Conservation (phyloP, 2,797 vertebrate genomes). For the Philypnodon macrostomus region DNA sequence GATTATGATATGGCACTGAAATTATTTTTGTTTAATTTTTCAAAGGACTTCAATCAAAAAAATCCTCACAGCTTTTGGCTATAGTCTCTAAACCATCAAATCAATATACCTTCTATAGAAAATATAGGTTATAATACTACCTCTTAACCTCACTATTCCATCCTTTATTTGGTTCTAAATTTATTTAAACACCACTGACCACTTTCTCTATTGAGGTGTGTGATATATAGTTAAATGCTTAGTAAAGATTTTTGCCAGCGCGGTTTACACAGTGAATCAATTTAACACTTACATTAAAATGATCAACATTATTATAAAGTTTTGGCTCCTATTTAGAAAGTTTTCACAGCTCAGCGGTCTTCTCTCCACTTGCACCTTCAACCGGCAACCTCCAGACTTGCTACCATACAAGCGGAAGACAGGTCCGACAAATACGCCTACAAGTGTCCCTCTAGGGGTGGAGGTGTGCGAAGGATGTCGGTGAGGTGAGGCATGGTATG, state of each 20-base stretch:
- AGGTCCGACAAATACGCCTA: slow-evolving; percentile 44
- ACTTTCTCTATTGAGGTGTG: not conserved
- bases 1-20: slow-evolving; percentile 9
- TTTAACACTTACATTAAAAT: slow-evolving; percentile 6
- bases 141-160: not conserved
- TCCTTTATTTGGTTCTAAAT: slow-evolving; percentile 3
- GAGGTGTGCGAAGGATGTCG: slow-evolving; percentile 38
- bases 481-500: slow-evolving; percentile 51
- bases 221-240: slow-evolving; percentile 1
- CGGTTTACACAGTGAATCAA: too few relatives aligned
- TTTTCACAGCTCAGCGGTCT: slow-evolving; percentile 69
- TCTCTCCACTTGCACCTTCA: slow-evolving; percentile 32
- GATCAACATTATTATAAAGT: not conserved
- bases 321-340: slow-evolving; percentile 56
- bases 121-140: slow-evolving; percentile 6
- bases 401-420: slow-evolving; percentile 56
- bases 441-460: slow-evolving; percentile 32
- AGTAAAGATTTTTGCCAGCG: not conserved
- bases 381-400: slow-evolving; percentile 40
- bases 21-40: not conserved
- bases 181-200: slow-evolving; percentile 2
- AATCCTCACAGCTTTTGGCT: slow-evolving; percentile 11
- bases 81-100: not conserved
- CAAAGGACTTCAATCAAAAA: not conserved
- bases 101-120: slow-evolving; percentile 1